These are phyloP conservation scores for Drosophila diplacantha DNA, from an alignment of 2,888 invertebrate species.

Conservation along the genomic window DNA sequence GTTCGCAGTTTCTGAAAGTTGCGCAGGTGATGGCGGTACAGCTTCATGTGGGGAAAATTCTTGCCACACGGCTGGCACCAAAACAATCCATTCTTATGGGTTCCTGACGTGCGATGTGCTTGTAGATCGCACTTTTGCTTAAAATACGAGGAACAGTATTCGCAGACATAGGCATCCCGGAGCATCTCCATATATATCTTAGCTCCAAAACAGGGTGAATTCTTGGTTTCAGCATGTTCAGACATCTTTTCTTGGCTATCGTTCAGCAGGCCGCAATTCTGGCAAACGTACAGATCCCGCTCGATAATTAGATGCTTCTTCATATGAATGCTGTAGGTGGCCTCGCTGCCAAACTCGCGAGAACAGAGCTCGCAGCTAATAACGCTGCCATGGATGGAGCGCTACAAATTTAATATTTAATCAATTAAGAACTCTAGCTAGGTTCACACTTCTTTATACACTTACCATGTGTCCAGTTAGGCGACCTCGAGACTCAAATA, in stretches of 20 bases:
- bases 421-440: background rate
- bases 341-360: conserved; percentile 63
- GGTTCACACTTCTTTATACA: fast-evolving
- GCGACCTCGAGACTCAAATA: conserved; percentile 57
- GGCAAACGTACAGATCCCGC: conserved; percentile 62
- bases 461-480: conserved; percentile 67
- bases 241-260: conserved; percentile 47
- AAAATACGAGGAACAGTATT: conserved; percentile 73
- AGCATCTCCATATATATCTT: conserved; percentile 47
- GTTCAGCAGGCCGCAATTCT: conserved; percentile 68
- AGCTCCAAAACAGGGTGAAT: conserved; percentile 40
- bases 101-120: conserved; percentile 64
- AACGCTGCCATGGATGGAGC: conserved; percentile 47
- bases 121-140: conserved; percentile 57
- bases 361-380: conserved; percentile 68
- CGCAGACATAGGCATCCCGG: conserved; percentile 68
- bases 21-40: conserved; percentile 65
- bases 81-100: conserved; percentile 60
- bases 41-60: conserved; percentile 54
- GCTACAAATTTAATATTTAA: conserved; percentile 24
- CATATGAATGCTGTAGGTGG: conserved; percentile 63
- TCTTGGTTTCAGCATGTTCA: conserved; percentile 33
- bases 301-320: conserved; percentile 68
- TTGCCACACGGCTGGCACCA: conserved; percentile 59
- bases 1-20: conserved; percentile 44